Base-by-base conservation (phyloP, 2,797 vertebrate species). In the Chloroceryle amazona region DNA sequence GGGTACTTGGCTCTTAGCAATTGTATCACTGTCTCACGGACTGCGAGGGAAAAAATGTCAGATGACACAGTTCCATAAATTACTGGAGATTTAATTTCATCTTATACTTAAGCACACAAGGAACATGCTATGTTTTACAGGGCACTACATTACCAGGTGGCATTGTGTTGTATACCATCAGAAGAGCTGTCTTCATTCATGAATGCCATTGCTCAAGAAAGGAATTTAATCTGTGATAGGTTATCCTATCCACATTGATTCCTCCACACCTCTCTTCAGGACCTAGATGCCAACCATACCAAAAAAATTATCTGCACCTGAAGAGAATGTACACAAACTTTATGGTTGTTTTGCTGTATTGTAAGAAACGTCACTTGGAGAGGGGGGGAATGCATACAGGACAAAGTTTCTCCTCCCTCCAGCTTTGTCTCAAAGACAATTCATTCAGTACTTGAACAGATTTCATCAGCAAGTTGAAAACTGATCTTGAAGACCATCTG, bases 371-470 rank as follows among this genome's bases (percentile, higher is more conserved):
- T 28, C 54, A 75, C 31, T 58, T n/a, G 18, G 25, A 44, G 23
- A 31, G 18, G 5, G 49, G 4, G 1, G 12, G 55, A 39, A 39
- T 8, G 52, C 1, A 6, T 37, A 11, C 2, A 35, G 55, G 9
- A 41, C 14, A 80, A 90, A 73, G 7, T 0, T 78, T 87, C 91
- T 29, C 12, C 19, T 37, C 46, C 65, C 81, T 81, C 58, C 61
- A 44, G 18, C 3, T 82, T 82, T 79, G 20, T 75, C 35, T 19
- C 39, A 85, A 80, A 55, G 71, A 58, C 23, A 62, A 51, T 26
- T 51, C 13, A 29, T 70, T 66, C 60, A 73, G n/a, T 25, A 28
- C 11, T 39, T 76, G 10, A 57, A 39, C 8, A 33, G 21, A 41
- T 35, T 62, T 52, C 70, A 71, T 46, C 23, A 74, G 12, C 37